phyloP scores from a whole-genome alignment of 2,888 invertebrate genomes.

The Kryphioiulus occultus region DNA sequence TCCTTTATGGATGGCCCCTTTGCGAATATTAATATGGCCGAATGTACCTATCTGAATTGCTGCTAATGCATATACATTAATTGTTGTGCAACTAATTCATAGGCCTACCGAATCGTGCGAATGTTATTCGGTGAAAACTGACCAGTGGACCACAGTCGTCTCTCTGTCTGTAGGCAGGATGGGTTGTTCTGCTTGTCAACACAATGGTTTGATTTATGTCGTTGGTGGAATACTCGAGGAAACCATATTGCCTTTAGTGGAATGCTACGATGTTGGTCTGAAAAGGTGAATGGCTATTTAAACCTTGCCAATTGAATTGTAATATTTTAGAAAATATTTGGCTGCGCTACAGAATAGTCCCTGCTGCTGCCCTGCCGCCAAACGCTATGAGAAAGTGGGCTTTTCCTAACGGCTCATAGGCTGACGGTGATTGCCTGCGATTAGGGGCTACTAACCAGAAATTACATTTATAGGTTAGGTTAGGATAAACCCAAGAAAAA shows the following conservation, averaged over 20 bases:
- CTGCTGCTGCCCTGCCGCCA: too few relatives aligned
- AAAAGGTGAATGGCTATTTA: background rate
- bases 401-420: too few relatives aligned
- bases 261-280: background rate
- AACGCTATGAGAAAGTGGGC: too few relatives aligned
- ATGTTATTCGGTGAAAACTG: background rate
- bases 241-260: conserved; percentile 13
- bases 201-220: conserved; percentile 28
- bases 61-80: background rate
- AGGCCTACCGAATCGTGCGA: conserved; percentile 33
- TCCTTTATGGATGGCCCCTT: too few relatives aligned
- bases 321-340: background rate
- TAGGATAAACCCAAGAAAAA: too few relatives aligned
- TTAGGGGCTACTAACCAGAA: background rate
- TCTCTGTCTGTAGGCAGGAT: conserved; percentile 26
- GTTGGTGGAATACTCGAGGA: conserved; percentile 40
- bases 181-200: conserved; percentile 12
- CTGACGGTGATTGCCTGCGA: too few relatives aligned
- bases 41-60: too few relatives aligned
- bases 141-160: background rate
- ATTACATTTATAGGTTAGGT: too few relatives aligned
- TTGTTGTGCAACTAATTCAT: background rate
- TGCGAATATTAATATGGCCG: too few relatives aligned
- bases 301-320: too few relatives aligned
- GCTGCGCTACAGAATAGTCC: too few relatives aligned